Evolutionary conservation across 2,797 vertebrate species (phyloP), one percentile per base, ranked within the genome.

Genomic region (Micrastur ruficollis): DNA sequence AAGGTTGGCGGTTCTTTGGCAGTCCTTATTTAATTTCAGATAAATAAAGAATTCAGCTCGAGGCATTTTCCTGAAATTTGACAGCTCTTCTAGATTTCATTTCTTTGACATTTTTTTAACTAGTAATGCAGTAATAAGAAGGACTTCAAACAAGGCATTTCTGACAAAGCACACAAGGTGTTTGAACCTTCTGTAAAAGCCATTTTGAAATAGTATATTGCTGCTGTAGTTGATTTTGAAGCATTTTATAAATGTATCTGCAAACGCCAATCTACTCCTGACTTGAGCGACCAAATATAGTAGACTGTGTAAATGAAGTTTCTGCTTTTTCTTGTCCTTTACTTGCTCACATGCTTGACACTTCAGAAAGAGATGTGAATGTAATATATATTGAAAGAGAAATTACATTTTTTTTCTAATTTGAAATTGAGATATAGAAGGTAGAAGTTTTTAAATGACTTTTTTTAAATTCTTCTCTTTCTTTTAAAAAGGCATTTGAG

Each of bases 91-190:
- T 34, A 58, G 44, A 47, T 94, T 87, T 84, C n/a, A 56, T 82
- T 90, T 91, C 42, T 93, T 93, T 70, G 61, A 67, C 90, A 78
- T 36, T 92, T 92, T 93, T 87, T 81, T 83, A 91, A 74, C 58
- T 66, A 75, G 36, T 55, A 59, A 89, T 46, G 27, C 34, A 74
- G 12, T 74, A 82, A 78, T 75, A 93, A n/a, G 7, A 62, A 23
- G 17, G 21, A 52, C 11, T 67, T 47, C 22, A 58, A 94, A 87
- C 72, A 86, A 88, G 73, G 46, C 42, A 86, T 42, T 53, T 96
- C 81, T 95, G 92, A 85, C 66, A 84, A 88, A 81, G 14, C 53
- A 68, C 36, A 80, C 19, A 16, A 22, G 22, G 42, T 70, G 14
- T 70, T 76, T 91, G 63, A 93, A 84, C 27, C 40, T 67, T 58